Evolutionary conservation across 2,797 vertebrate genomes (phyloP), one percentile per base, ranked within the genome.

Genomic region (Philypnodon macrostomus): DNA sequence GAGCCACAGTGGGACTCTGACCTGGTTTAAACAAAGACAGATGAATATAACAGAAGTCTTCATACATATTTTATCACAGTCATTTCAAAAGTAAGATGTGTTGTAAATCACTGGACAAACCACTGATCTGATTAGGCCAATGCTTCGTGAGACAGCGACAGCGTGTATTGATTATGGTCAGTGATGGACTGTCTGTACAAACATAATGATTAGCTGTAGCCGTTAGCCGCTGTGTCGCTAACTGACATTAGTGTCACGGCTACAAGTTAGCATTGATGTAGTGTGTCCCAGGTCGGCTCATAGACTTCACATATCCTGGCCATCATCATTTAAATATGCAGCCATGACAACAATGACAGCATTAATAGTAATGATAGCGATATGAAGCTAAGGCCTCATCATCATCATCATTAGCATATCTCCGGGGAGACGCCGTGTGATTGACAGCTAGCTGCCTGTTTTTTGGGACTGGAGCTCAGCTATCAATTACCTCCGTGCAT

Each of bases 401-500:
- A 87, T 87, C 81, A 80, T 62, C 82, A 71, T 60, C 77, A 88
- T 90, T 89, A 88, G 73, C 87, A 89, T 89, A 87, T 88, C 87
- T 88, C 88, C 75, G 33, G 87, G 86, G 85, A 83, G 79, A 73
- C 62, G 73, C 58, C 60, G 73, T 2, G 42, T 89, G 88, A 90
- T 84, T 89, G 88, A 87, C 88, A 90, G 87, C 83, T 81, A 59
- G 81, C 75, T 85, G 85, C 79, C 63, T 80, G 80, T 78, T 77
- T 83, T 77, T 72, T n/a, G n/a, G 71, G 73, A 75, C 89, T 89
- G 89, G 90, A 89, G 90, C 88, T 89, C 90, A 81, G 91, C 90
- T 94, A 96, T 95, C 94, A 96, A 94, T 96, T 96, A 96, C 92
- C 79, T 89, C 87, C 87, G 89, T 94, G 93, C 94, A 95, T 95